Evolutionary conservation across 2,797 vertebrate species (phyloP), one percentile per base, ranked within the genome.

Genomic region (Pangasius sanitwongsei): DNA sequence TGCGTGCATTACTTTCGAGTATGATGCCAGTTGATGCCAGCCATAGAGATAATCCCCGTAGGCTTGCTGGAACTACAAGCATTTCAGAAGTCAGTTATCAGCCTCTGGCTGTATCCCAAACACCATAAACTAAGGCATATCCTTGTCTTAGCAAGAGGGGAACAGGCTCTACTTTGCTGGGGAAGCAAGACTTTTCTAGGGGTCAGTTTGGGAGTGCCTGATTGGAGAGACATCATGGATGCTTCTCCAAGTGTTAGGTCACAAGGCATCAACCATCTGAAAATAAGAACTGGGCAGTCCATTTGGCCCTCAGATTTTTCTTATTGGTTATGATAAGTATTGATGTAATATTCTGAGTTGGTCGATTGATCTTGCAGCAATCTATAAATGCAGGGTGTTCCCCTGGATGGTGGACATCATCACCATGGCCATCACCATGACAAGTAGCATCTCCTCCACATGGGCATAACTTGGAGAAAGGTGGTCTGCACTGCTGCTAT

Each of bases 11-110:
- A 44, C 44, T 67, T 61, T 67, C 67, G 59, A 67, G 61, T 83
- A 48, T n/a, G 15, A 48, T 67, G 61, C 61, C 82, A 67, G 59
- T 48, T 63, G 25, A 83, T 83, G 41, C 18, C 82, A 65, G 81
- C n/a, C 18, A 2, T 34, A 63, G 57, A 83, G 61, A 41, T 67
- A 83, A 48, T 83, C 61, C 61, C 31, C 44, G 6, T 65, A 83
- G 82, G 59, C 28, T 83, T 83, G 15, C 25, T 50, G 82, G 13
- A 65, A 83, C 82, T 83, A 48, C 37, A 61, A 8, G 41, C 82
- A 31, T 83, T 82, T 65, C 11, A 83, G 82, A 65, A 83, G 16
- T 67, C 23, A 15, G 59, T 67, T 67, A 44, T 83, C 59, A 83
- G 50, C 34, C 28, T 16, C 77, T 81, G 37, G 55, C 34, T 44